Base-by-base conservation (phyloP, 2,113 vertebrate species). In the Mola mola region DNA sequence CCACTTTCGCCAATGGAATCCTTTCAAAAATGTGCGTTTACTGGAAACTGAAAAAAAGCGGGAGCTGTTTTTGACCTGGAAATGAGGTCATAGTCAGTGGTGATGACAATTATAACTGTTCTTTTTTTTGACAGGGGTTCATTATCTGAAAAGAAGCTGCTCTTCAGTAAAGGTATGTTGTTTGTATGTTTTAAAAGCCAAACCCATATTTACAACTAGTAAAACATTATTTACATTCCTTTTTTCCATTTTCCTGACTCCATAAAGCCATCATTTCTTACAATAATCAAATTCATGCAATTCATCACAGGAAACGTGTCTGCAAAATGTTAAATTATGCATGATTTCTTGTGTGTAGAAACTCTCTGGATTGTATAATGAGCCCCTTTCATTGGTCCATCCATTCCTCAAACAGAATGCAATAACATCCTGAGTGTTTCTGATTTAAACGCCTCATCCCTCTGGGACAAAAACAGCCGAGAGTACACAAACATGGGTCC, bases 71-170 rank as follows among this genome's bases (percentile, higher is more conserved):
- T 46, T 28, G 10, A 21, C 37, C 28, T 43, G 2, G n/a, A 37
- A 20, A 48, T 7, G 0, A 9, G 6, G 52, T 59, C n/a, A 29
- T n/a, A n/a, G n/a, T n/a, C n/a, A n/a, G n/a, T n/a, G n/a, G n/a
- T n/a, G n/a, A n/a, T n/a, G n/a, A n/a, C n/a, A 48, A 36, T 15
- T 36, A 28, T 28, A 5, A 28, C 15, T 36, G 33, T 36, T 34
- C 59, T 13, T 11, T 83, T n/a, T 67, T 68, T 51, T 48, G 1
- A 8, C 83, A 95, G 95, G 64, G 94, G 94, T 16, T 93, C 95
- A 10, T 81, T 96, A 65, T 96, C 95, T 0, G 94, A 95, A 52
- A 95, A 94, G 83, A 93, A 92, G 57, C 89, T 95, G 22, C 2
- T 94, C 37, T 94, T 96, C 72, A 82, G 66, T 38, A 87, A 68